phyloP scores from a whole-genome alignment of 1,140 invertebrate species.

The Meloidogyne hapla region DNA sequence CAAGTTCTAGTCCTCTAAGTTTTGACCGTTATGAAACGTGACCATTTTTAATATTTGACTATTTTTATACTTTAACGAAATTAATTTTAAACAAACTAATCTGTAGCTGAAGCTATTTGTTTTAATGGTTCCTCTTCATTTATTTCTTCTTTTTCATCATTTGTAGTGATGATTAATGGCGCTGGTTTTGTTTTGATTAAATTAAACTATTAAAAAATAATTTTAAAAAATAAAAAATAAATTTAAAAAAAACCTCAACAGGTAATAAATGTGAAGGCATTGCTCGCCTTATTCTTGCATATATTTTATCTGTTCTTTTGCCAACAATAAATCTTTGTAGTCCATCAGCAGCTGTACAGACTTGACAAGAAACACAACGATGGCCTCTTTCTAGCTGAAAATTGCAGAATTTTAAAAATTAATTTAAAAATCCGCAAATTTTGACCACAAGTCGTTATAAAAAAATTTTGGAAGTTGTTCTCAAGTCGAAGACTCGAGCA shows the following conservation, averaged over 20 bases:
- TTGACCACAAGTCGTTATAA: too few species aligned
- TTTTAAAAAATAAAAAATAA: not conserved
- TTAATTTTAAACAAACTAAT: not conserved
- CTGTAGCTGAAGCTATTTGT: not conserved
- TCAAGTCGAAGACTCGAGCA: too few species aligned
- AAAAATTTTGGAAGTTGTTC: too few species aligned
- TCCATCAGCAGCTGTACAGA: slow-evolving; percentile 36
- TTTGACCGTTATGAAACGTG: too few species aligned
- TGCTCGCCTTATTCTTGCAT: slow-evolving; percentile 23
- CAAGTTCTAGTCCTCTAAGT: too few species aligned
- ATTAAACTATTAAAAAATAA: not conserved
- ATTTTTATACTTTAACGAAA: too few species aligned
- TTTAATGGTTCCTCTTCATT: not conserved
- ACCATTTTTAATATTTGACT: not conserved
- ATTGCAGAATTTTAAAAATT: too few species aligned
- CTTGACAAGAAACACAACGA: slow-evolving; percentile 30
- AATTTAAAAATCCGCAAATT: too few species aligned
- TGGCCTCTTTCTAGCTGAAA: slow-evolving; percentile 29
- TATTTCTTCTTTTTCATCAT: slow-evolving; percentile 3
- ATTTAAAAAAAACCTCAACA: slow-evolving; percentile 23
- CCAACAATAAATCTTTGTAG: slow-evolving; percentile 37
- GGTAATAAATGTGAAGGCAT: slow-evolving; percentile 27
- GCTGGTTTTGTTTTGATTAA: slow-evolving; percentile 2
- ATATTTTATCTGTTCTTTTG: slow-evolving; percentile 30
- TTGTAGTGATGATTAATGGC: not conserved